phyloP scores from a whole-genome alignment of 2,888 invertebrate genomes.

The Copidosoma aretas region DNA sequence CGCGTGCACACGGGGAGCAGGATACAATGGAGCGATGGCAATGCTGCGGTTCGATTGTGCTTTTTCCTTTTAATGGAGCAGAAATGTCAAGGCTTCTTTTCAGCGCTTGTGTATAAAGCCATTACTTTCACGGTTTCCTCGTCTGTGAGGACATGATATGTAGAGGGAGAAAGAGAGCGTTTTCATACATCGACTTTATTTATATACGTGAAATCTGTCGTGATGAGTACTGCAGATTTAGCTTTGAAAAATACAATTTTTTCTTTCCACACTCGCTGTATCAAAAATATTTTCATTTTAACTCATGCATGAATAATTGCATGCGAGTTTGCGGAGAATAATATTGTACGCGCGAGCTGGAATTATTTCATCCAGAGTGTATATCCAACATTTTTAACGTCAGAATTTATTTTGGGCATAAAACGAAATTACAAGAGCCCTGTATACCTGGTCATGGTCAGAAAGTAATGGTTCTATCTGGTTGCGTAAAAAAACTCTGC shows the following conservation, averaged over 20 bases:
- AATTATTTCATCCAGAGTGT: too few relatives aligned
- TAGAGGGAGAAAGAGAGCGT: neutral
- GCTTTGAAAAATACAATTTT: too few relatives aligned
- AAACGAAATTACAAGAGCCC: too few relatives aligned
- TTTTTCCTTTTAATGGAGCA: slow-evolving; percentile 13
- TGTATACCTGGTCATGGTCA: neutral
- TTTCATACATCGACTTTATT: neutral
- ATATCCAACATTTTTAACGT: too few relatives aligned
- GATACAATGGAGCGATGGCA: neutral
- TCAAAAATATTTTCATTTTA: too few relatives aligned
- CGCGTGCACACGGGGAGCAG: neutral
- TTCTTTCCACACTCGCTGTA: too few relatives aligned
- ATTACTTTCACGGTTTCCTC: slow-evolving; percentile 17
- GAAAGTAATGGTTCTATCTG: neutral
- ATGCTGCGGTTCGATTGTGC: neutral
- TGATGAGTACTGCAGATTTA: neutral
- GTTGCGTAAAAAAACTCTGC: neutral
- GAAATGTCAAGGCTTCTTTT: slow-evolving; percentile 28
- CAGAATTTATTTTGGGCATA: too few relatives aligned
- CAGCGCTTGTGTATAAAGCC: slow-evolving; percentile 17
- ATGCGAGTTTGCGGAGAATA: too few relatives aligned
- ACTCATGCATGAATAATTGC: too few relatives aligned
- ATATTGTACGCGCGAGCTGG: too few relatives aligned
- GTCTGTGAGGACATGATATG: neutral
- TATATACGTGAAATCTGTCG: neutral